These are phyloP conservation scores for Callithrix jacchus DNA, from an alignment of 2,113 vertebrate genomes.

Conservation along the genomic window DNA sequence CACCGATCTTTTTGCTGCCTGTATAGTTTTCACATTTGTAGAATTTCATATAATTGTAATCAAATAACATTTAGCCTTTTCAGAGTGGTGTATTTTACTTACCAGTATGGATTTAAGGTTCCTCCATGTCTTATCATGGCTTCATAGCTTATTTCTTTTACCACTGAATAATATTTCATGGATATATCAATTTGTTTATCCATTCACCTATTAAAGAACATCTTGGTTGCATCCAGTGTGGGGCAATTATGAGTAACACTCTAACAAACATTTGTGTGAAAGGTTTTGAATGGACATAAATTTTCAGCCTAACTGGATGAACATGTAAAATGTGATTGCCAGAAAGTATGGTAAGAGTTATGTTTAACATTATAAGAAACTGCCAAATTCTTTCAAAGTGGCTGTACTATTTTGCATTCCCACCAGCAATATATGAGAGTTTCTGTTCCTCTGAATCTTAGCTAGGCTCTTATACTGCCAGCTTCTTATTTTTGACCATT, in stretches of 20 bases:
- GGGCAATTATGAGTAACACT: background rate
- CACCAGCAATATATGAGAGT: background rate
- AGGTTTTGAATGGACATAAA: background rate
- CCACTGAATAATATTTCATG: background rate
- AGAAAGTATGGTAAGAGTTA: background rate
- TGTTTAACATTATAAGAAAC: background rate
- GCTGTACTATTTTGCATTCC: background rate
- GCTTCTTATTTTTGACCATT: background rate
- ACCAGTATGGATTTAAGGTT: background rate
- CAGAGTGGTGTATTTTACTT: background rate
- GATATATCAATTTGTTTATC: background rate
- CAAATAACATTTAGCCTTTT: background rate
- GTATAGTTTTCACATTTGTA: background rate
- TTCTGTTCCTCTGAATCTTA: background rate
- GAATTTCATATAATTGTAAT: background rate
- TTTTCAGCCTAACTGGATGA: background rate
- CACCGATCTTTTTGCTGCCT: background rate
- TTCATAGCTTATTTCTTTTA: background rate
- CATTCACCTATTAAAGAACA: background rate
- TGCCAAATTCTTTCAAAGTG: background rate
- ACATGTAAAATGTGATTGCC: background rate
- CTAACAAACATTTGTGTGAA: background rate
- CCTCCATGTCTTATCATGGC: background rate
- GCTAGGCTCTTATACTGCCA: background rate
- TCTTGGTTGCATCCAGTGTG: background rate